These are phyloP conservation scores for Sebastes baramenuke DNA, from an alignment of 2,797 vertebrate species.

Conservation along the genomic window DNA sequence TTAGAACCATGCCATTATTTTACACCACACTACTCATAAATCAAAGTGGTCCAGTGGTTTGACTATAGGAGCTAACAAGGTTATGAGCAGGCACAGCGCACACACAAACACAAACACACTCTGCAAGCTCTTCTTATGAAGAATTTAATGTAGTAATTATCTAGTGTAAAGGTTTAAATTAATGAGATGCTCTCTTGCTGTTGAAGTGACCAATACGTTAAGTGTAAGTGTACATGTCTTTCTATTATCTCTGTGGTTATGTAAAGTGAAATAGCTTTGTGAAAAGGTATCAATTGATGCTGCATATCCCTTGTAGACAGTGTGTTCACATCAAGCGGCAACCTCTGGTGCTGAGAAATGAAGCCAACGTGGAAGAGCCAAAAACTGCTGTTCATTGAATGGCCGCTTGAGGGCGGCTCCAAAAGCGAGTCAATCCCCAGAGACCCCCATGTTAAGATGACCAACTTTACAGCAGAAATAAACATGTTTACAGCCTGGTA, in stretches of 20 bases:
- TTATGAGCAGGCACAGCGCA: neutral
- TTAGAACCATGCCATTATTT: constrained; percentile 50
- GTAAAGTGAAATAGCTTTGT: neutral
- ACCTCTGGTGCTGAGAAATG: neutral
- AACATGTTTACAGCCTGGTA: too few relatives aligned
- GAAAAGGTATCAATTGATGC: neutral
- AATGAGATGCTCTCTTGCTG: neutral
- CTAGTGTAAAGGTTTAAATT: neutral
- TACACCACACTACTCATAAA: constrained; percentile 40
- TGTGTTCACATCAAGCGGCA: neutral
- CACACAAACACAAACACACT: neutral
- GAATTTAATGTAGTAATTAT: neutral
- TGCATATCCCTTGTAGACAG: neutral
- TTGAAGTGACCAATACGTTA: neutral
- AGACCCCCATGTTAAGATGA: too few relatives aligned
- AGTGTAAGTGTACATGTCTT: neutral
- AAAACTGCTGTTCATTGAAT: neutral
- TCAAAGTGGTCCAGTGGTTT: constrained; percentile 41
- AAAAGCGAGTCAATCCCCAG: too few relatives aligned
- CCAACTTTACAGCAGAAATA: too few relatives aligned
- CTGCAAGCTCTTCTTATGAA: neutral
- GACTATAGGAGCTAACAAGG: constrained; percentile 30
- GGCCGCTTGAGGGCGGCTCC: neutral
- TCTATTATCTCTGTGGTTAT: neutral
- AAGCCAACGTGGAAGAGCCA: neutral